phyloP scores from a whole-genome alignment of 2,888 invertebrate genomes.

The Oscheius myriophilus region DNA sequence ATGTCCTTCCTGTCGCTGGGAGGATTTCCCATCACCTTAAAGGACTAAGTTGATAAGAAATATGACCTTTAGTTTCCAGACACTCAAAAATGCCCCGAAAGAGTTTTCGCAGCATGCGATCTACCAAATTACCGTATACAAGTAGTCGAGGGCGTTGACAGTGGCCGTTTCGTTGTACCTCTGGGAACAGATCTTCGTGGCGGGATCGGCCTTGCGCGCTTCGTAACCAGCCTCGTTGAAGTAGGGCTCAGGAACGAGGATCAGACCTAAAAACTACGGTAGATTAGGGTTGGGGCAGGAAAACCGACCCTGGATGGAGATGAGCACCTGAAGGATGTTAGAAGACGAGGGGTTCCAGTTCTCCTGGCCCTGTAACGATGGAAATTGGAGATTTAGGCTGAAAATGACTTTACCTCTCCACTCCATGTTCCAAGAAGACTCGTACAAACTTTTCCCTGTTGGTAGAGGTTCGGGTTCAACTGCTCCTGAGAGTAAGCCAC shows the following conservation, averaged over 20 bases:
- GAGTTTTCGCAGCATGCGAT: no score
- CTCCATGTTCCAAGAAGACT: slow-evolving; percentile 35
- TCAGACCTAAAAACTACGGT: slow-evolving; percentile 28
- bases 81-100: no score
- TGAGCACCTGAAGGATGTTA: slow-evolving; percentile 35
- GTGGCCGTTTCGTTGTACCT: slow-evolving; percentile 29
- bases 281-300: not conserved
- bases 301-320: slow-evolving; percentile 32
- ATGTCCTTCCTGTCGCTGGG: no score
- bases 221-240: slow-evolving; percentile 41
- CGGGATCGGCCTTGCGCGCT: slow-evolving; percentile 27
- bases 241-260: slow-evolving; percentile 35
- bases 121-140: slow-evolving; percentile 16
- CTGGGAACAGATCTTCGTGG: slow-evolving; percentile 17
- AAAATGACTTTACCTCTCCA: slow-evolving; percentile 27
- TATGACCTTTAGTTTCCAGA: no score
- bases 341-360: slow-evolving; percentile 29
- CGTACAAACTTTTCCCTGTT: slow-evolving; percentile 31
- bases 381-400: not conserved
- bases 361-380: slow-evolving; percentile 26
- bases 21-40: no score
- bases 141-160: slow-evolving; percentile 36
- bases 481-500: slow-evolving; percentile 24
- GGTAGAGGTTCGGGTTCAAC: slow-evolving; percentile 38
- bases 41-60: no score